Percentiles rank a stretch among this genome's conserved stretches.
Conservation (phyloP, 1,140 invertebrate species). For the Musca vetustissima region DNA sequence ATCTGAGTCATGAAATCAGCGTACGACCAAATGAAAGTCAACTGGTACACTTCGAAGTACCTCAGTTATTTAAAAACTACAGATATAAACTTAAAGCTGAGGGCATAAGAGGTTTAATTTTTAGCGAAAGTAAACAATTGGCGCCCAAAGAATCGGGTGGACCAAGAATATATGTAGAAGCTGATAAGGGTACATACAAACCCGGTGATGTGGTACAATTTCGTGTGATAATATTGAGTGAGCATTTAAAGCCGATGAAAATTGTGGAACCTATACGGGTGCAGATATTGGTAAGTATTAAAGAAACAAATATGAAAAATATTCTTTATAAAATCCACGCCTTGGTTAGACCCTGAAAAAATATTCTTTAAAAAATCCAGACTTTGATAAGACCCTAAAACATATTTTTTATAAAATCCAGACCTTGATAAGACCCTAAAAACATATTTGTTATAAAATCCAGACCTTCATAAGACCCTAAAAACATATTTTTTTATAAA, state of each 20-base stretch:
- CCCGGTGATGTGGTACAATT: slow-evolving; percentile 83
- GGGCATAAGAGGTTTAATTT: slow-evolving; percentile 72
- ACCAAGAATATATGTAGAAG: slow-evolving; percentile 89
- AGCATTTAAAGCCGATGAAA: slow-evolving; percentile 67
- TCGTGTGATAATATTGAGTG: slow-evolving; percentile 77
- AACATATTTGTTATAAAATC: too few species aligned
- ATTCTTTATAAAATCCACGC: too few species aligned
- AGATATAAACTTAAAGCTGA: slow-evolving; percentile 74
- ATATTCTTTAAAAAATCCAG: too few species aligned
- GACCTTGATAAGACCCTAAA: too few species aligned
- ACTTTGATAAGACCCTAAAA: too few species aligned
- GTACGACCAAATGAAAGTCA: slow-evolving; percentile 70
- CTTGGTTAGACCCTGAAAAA: too few species aligned
- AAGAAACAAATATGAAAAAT: too few species aligned
- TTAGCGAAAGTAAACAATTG: slow-evolving; percentile 71
- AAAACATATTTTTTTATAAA: too few species aligned
- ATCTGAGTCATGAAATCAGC: slow-evolving; percentile 67
- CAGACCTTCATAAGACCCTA: too few species aligned
- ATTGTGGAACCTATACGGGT: slow-evolving; percentile 35
- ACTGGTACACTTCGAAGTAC: slow-evolving; percentile 65
- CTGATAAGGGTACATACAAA: slow-evolving; percentile 92
- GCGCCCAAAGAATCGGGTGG: slow-evolving; percentile 77
- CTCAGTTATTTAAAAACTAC: slow-evolving; percentile 70
- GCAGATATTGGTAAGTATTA: not conserved
- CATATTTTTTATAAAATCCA: too few species aligned